Base-by-base conservation (phyloP, 2,888 invertebrate species). In the Masnerella sp. region DNA sequence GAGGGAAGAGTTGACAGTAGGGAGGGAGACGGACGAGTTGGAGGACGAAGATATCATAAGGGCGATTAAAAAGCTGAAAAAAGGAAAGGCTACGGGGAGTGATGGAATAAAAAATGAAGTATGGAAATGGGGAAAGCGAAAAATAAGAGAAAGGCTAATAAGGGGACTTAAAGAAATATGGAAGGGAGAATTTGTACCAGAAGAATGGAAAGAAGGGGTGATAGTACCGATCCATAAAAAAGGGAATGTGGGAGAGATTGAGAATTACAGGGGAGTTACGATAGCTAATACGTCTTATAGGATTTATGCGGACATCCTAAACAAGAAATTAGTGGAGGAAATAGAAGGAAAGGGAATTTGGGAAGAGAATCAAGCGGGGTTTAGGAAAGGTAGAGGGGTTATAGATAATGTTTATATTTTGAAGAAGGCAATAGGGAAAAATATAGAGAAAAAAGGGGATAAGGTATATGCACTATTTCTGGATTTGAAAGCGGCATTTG, bases 401-500 rank as follows among this genome's bases (percentile, higher is more conserved):
- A n/a, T n/a, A n/a, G n/a, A n/a, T n/a, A n/a, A n/a, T n/a, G n/a
- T n/a, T n/a, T n/a, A n/a, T n/a, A n/a, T n/a, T n/a, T 18, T 49
- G 14, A 49, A 49, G 11, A 18, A 49, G 5, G 17, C 12, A 20
- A 28, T 34, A 8, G 32, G 14, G 40, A 17, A 18, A 2, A 17
- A 9, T 18, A 18, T 18, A 40, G 3, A 9, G 3, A 40, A 18
- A n/a, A 32, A 49, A 28, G 32, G 32, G 20, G 20, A n/a, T 7
- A 51, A 36, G n/a, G 12, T 49, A 2, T 49, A 32, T 4, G 32
- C 49, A 8, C 5, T 20, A 12, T 49, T 49, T 7, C 3, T 49
- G 5, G 32, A 49, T 12, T 7, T 49, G 15, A 49, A 12, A n/a
- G 49, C 32, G 4, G 49, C 49, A 0, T 49, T 49, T 20, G 49